Base-by-base conservation (phyloP, 2,113 vertebrate genomes). In the Candoia aspera region DNA sequence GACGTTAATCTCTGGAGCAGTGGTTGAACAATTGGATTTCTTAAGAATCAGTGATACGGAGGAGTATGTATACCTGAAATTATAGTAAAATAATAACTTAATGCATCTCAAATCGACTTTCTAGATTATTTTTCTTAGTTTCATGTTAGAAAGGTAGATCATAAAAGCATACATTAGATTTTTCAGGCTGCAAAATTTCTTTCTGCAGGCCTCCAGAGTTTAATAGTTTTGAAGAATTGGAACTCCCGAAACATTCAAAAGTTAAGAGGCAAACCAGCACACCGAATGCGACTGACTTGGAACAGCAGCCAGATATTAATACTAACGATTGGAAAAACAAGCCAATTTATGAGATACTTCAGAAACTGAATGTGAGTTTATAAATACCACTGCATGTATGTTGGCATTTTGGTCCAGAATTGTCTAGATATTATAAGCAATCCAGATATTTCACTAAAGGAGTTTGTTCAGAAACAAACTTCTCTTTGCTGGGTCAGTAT, bases 21-120 rank as follows among this genome's bases (percentile, higher is more conserved):
- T 99, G 68, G 98, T 99, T 92, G 99, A 99, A 94, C 99, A 99
- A 92, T 96, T 99, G 95, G 99, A 99, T 96, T 99, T 99, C 95
- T 97, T 99, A 60, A 98, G 98, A 68, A 98, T 99, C 96, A 97
- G 98, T 92, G 99, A 99, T 91, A 96, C 98, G 53, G 98, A 98
- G 92, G 97, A 99, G 99, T 99, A 98, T 98, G 98, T 86, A 9
- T 88, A 13, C 93, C 68, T 42, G 60, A 93, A 93, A 46, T 90
- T 57, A 57, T 84, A 33, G 13, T 54, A 26, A 11, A 24, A 37
- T 19, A 46, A 33, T 85, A 58, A 21, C 37, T 29, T n/a, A 26
- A 12, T 6, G 37, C 37, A 24, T 84, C 23, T 57, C 42, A 33
- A 59, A 91, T 21, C 26, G 24, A 2, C 49, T 55, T 12, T 12